phyloP scores from a whole-genome alignment of 1,140 invertebrate genomes.

The Luehdorfia chinensis region DNA sequence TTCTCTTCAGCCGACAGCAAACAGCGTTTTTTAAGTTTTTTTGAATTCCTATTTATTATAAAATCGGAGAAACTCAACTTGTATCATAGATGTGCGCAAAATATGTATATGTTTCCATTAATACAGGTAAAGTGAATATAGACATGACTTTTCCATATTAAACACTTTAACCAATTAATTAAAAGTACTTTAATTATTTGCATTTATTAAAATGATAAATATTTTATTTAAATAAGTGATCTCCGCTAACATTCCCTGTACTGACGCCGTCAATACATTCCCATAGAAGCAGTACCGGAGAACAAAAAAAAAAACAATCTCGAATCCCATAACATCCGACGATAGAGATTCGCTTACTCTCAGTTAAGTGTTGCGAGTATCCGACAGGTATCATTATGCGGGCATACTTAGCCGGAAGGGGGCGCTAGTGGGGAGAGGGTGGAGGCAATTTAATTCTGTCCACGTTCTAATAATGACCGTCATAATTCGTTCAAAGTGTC shows the following conservation, averaged over 20 bases:
- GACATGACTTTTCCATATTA: too few relatives aligned
- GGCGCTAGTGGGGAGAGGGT: constrained; percentile 22
- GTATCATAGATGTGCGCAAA: too few relatives aligned
- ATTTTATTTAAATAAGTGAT: too few relatives aligned
- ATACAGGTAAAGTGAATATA: too few relatives aligned
- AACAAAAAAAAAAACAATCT: constrained; percentile 29
- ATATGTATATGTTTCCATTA: too few relatives aligned
- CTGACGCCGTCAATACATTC: neutral
- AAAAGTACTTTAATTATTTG: too few relatives aligned
- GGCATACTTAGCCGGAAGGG: constrained; percentile 59
- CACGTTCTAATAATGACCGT: constrained; percentile 79
- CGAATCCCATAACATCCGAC: constrained; percentile 16
- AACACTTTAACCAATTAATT: too few relatives aligned
- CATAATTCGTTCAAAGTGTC: constrained; percentile 79
- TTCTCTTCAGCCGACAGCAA: too few relatives aligned
- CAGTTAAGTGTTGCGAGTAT: constrained; percentile 52
- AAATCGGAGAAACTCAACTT: too few relatives aligned
- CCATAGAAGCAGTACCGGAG: constrained; percentile 14
- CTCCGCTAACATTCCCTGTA: neutral
- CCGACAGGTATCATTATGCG: constrained; percentile 71
- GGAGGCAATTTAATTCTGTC: constrained; percentile 78
- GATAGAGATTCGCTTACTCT: constrained; percentile 35
- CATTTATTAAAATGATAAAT: too few relatives aligned
- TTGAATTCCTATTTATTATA: too few relatives aligned
- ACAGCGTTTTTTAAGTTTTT: too few relatives aligned